Base-by-base conservation (phyloP, 2,888 invertebrate genomes). In the Ceriagrion tenellum region DNA sequence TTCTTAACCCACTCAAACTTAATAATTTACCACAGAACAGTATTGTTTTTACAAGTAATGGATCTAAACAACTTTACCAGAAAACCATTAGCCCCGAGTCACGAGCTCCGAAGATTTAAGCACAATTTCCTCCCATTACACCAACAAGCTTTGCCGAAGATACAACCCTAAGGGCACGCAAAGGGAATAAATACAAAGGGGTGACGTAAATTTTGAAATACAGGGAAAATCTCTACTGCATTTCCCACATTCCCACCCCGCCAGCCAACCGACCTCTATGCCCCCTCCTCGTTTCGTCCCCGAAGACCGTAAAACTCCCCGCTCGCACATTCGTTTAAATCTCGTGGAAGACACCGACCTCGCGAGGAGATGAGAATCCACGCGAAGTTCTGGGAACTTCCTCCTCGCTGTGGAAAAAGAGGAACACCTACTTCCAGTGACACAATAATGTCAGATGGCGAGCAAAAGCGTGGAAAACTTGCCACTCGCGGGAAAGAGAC, bases 201-300 rank as follows among this genome's bases (percentile, higher is more conserved):
- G 69, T 26, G 59, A 69, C 69, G 69, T 69, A n/a, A n/a, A 81
- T 35, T 47, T 81, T 81, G 81, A 81, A 26, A 81, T 69, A 69
- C 69, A 69, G 26, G 69, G 69, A n/a, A 69, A 69, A 26, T 69
- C 69, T 69, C 69, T 69, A 59, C 59, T 69, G 69, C 69, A 69
- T n/a, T n/a, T 69, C n/a, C 69, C n/a, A 59, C 16, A 59, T 4
- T 47, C 47, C 47, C 47, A 47, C 2, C 16, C 59, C 59, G 2
- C 59, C 59, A 2, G 13, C 59, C n/a, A n/a, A n/a, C n/a, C n/a
- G n/a, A 59, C 2, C 59, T 59, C 59, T 20, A 3, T 20, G 6
- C 12, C 59, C 13, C 20, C 13, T 16, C 13, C 20, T 59, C 59
- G 20, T 59, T 2, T 20, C 59, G 59, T 59, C 69, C 69, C 69